phyloP scores from a whole-genome alignment of 2,113 vertebrate species.

The Chaetura pelagica region DNA sequence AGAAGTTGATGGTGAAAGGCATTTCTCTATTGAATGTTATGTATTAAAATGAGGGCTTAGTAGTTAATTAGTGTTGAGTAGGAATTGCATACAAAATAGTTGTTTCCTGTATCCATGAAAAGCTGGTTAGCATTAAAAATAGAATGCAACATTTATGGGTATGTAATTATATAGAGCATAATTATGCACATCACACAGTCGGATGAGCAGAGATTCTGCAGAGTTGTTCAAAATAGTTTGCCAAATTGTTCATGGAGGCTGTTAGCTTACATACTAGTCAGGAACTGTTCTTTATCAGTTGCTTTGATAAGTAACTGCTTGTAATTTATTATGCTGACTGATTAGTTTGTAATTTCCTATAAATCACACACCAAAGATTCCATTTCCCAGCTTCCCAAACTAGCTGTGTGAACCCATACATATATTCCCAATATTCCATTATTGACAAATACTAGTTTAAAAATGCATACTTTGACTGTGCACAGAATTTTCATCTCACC shows the following conservation, averaged over 20 bases:
- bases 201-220: background rate
- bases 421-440: background rate
- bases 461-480: background rate
- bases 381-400: background rate
- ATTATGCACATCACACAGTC: background rate
- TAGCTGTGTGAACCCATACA: background rate
- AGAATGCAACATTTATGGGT: background rate
- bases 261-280: background rate
- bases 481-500: background rate
- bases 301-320: background rate
- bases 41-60: background rate
- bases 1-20: background rate
- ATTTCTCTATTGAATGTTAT: background rate
- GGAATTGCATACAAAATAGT: background rate
- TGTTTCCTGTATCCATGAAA: background rate
- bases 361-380: background rate
- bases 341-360: background rate
- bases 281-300: background rate
- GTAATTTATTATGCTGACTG: background rate
- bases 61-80: background rate
- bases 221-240: background rate
- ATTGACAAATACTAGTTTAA: background rate
- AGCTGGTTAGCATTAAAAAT: background rate
- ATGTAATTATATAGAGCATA: background rate
- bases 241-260: background rate